Base-by-base conservation (phyloP, 2,888 invertebrate species). In the Alitta virens region DNA sequence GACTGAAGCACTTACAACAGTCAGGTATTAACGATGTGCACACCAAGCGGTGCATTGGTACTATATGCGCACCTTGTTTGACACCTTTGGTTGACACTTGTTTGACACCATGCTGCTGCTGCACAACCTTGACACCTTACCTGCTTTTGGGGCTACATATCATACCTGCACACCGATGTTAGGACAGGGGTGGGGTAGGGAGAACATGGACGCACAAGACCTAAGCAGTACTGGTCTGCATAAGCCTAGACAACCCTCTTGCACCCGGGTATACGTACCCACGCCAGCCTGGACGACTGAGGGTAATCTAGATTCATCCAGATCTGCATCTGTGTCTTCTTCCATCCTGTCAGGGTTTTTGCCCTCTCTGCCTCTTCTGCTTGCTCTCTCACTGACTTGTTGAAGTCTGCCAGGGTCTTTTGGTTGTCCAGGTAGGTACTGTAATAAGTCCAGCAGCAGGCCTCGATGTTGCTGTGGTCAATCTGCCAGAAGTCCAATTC, bases 401-500 rank as follows among this genome's bases (percentile, higher is more conserved):
- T 78, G 70, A 78, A 79, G 18, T 75, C 76, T 61, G 78, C 75
- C 46, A 78, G 68, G 23, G 77, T 78, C 23, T 74, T 65, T 68
- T 78, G 78, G 65, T 78, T 78, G 71, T 79, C 78, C 54, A 78
- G 76, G 69, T 76, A 77, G 1, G 75, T 74, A 23, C 77, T 65
- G 69, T 78, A 79, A 55, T 76, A 76, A 14, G 75, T 71, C 78
- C 78, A 78, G 65, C 80, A 81, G 63, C 80, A 81, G 2, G 79
- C 75, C 62, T 78, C 76, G 56, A 81, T 78, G 58, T 73, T 73
- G 56, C 72, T 71, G 67, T 79, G 78, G 60, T 78, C 74, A 23
- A 81, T 75, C 62, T 77, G 76, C 80, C 80, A 81, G 69, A 75
- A 81, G 62, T 78, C 78, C 52, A 81, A 67, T 63, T 81, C 80